Evolutionary conservation across 2,113 vertebrate species (phyloP).

Genomic region (Holacanthus passer): DNA sequence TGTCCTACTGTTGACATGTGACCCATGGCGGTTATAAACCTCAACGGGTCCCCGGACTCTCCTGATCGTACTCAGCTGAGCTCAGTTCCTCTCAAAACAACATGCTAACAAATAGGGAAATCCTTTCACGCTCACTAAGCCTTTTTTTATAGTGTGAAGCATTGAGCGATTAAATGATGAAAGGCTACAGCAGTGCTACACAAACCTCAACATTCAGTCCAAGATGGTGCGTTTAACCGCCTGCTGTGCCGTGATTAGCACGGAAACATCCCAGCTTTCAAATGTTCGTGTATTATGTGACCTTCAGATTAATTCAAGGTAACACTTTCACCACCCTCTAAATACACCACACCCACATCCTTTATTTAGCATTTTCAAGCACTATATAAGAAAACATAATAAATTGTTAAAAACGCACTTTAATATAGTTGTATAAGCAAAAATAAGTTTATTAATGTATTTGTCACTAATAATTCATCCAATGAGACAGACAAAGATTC

Average conservation of each 20-base stretch:
- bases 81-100: slow-evolving; percentile 63
- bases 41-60: slow-evolving; percentile 67
- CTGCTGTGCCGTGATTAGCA: background rate
- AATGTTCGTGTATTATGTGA: background rate
- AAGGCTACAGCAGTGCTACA: background rate
- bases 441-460: background rate
- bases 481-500: background rate
- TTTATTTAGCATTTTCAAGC: background rate
- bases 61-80: slow-evolving; percentile 65
- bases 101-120: slow-evolving; percentile 60
- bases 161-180: slow-evolving; percentile 39
- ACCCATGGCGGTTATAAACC: slow-evolving; percentile 74
- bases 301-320: background rate
- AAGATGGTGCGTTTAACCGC: slow-evolving; percentile 2
- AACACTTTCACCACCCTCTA: background rate
- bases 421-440: background rate
- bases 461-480: background rate
- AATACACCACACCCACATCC: no score
- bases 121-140: slow-evolving; percentile 33
- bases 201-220: slow-evolving; percentile 20
- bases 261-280: background rate
- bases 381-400: background rate
- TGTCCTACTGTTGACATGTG: slow-evolving; percentile 73
- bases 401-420: background rate
- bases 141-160: slow-evolving; percentile 42